phyloP scores from a whole-genome alignment of 1,140 invertebrate species.

The Oryctes rhinoceros region DNA sequence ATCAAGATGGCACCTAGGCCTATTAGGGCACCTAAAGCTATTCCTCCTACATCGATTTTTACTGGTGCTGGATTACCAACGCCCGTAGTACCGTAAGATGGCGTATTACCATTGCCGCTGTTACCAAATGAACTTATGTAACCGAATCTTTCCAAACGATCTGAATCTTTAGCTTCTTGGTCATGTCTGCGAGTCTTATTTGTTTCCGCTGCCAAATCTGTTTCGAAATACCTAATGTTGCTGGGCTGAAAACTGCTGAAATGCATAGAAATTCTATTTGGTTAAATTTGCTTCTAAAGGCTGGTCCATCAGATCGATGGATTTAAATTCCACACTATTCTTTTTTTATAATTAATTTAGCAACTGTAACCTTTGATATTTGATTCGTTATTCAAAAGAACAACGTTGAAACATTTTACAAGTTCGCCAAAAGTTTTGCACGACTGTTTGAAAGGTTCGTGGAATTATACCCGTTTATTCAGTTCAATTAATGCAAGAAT shows the following conservation, averaged over 20 bases:
- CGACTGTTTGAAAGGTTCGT: too few relatives aligned
- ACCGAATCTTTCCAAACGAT: constrained; percentile 48
- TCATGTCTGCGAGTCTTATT: constrained; percentile 42
- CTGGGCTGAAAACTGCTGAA: constrained; percentile 56
- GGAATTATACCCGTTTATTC: too few relatives aligned
- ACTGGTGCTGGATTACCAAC: constrained; percentile 65
- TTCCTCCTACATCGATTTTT: constrained; percentile 84
- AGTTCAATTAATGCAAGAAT: too few relatives aligned
- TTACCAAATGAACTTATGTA: constrained; percentile 54
- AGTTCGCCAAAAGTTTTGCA: too few relatives aligned
- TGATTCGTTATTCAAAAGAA: too few relatives aligned
- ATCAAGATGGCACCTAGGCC: constrained; percentile 81
- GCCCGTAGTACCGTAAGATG: constrained; percentile 60
- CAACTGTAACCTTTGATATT: too few relatives aligned
- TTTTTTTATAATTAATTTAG: too few relatives aligned
- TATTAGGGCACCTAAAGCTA: constrained; percentile 78
- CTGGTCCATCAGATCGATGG: too few relatives aligned
- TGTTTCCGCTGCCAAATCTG: constrained; percentile 46
- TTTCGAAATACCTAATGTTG: constrained; percentile 54
- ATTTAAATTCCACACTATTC: too few relatives aligned
- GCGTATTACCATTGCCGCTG: constrained; percentile 55
- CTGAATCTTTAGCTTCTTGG: constrained; percentile 45
- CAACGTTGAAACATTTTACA: too few relatives aligned
- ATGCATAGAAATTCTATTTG: not conserved
- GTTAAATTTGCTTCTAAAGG: constrained; percentile 1